Evolutionary conservation across 1,140 invertebrate genomes (phyloP).

Genomic region (Diachasma alloeum): DNA sequence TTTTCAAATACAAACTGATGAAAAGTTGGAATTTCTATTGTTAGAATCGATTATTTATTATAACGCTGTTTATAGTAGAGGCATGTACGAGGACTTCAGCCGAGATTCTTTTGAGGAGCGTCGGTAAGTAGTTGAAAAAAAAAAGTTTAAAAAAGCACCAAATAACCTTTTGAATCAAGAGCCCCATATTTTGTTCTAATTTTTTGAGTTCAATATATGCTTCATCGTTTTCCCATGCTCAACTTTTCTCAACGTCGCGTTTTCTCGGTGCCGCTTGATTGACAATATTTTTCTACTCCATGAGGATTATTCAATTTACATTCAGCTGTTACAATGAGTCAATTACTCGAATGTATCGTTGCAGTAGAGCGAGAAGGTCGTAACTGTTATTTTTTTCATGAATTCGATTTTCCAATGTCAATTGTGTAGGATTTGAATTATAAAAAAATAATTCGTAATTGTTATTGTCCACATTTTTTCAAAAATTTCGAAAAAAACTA

Average conservation of each 20-base stretch:
- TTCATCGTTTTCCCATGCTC: constrained; percentile 26
- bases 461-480: no score
- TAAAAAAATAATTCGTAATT: no score
- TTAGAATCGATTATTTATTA: constrained; percentile 61
- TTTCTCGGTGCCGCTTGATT: constrained; percentile 31
- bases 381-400: no score
- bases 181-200: constrained; percentile 17
- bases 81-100: constrained; percentile 86
- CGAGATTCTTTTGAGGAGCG: constrained; percentile 85
- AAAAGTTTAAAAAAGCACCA: constrained; percentile 28
- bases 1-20: neutral
- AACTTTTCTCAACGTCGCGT: constrained; percentile 37
- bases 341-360: no score
- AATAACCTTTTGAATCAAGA: neutral
- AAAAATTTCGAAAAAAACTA: no score
- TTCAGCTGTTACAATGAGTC: neutral
- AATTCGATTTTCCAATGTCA: no score
- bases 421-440: no score
- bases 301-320: neutral
- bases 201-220: neutral
- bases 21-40: neutral
- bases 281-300: neutral
- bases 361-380: no score
- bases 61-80: constrained; percentile 64
- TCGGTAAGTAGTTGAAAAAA: constrained; percentile 69